Evolutionary conservation across 2,113 vertebrate genomes (phyloP), one percentile per base, ranked within the genome.

Genomic region (Trochalopteron elliotii): DNA sequence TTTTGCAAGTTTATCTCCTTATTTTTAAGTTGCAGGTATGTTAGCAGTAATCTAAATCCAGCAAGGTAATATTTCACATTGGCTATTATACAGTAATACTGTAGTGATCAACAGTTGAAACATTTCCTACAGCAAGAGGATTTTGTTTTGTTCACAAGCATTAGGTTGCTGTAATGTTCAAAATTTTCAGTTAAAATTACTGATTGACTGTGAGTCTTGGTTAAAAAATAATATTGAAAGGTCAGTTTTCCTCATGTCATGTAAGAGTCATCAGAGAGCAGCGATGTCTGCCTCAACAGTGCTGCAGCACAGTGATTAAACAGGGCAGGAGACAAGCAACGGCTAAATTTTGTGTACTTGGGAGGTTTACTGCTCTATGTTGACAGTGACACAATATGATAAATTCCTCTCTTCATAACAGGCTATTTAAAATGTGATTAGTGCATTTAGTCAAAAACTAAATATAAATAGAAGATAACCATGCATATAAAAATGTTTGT

Each of bases 401-500:
- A 33, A 69, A 40, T 83, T 40, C n/a, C 82, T 47, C 31, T 90
- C 40, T 78, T 75, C 42, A 59, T 87, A 67, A 63, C 25, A 68
- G 61, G 44, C 47, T 52, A 30, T 82, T 95, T 89, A 82, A 89
- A 95, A 81, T 40, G 30, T 64, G 82, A 87, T 89, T 82, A 93
- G n/a, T 28, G 28, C 30, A 64, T 84, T 95, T 79, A 87, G 22
- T 61, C 20, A 76, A 84, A 89, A 63, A 3, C 24, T 44, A 83
- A 85, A 83, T 87, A 75, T 67, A 72, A 89, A 83, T 61, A 81
- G 80, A 93, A 95, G 78, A 89, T 68, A 91, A 84, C 31, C 22
- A 72, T 59, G 39, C 49, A 21, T 78, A 59, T 78, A 90, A 77
- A 96, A 89, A 56, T 75, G 69, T 60, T 88, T 70, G 5, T 65